These are phyloP conservation scores for Acanthococcus lagerstroemiae DNA, from an alignment of 2,888 invertebrate species.

Conservation along the genomic window DNA sequence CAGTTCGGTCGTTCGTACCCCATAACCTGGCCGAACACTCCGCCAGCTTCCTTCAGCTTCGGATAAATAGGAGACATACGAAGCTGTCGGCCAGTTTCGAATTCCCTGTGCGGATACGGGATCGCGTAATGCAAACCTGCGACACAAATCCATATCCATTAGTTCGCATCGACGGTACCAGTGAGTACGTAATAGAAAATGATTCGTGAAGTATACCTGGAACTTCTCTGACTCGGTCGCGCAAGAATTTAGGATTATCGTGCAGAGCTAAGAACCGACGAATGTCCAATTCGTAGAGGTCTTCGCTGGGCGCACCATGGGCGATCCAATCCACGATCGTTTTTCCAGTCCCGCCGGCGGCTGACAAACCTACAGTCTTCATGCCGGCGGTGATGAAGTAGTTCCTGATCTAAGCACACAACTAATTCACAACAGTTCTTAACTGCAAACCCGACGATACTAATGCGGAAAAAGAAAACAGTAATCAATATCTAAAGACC, in stretches of 20 bases:
- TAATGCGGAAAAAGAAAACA: neutral
- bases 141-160: too few species aligned
- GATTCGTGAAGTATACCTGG: conserved; percentile 52
- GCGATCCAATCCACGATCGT: conserved; percentile 80
- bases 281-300: conserved; percentile 81
- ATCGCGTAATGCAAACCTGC: conserved; percentile 64
- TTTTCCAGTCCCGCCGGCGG: conserved; percentile 89
- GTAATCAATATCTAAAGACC: neutral
- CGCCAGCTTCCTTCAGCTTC: conserved; percentile 77
- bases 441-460: neutral
- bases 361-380: conserved; percentile 91
- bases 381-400: conserved; percentile 91
- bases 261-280: conserved; percentile 84
- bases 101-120: conserved; percentile 76
- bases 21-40: conserved; percentile 94
- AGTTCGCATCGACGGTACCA: neutral
- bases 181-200: too few species aligned
- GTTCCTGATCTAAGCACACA: conserved; percentile 56
- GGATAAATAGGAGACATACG: conserved; percentile 93
- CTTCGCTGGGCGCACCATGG: conserved; percentile 66
- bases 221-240: conserved; percentile 84
- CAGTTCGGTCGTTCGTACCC: conserved; percentile 92
- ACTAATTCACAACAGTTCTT: neutral
- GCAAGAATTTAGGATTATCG: conserved; percentile 84
- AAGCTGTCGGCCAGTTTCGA: conserved; percentile 75